phyloP scores from a whole-genome alignment of 2,888 invertebrate genomes.

The Acleris holmiana region DNA sequence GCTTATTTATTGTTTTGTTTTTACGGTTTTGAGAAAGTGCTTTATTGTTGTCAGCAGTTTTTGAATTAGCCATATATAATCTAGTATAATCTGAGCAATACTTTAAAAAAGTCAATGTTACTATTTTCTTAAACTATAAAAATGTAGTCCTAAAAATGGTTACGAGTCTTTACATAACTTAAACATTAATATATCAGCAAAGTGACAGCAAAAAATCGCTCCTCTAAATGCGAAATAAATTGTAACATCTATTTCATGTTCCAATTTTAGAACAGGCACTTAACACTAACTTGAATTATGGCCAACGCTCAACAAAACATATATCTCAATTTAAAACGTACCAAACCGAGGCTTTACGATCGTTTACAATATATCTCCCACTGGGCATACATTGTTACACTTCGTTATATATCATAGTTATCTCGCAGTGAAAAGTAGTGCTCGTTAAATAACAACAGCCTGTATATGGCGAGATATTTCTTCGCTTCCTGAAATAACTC shows the following conservation, averaged over 20 bases:
- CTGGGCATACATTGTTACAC: conserved; percentile 7
- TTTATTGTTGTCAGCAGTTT: conserved; percentile 18
- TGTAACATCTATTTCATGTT: background rate
- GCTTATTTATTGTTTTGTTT: conserved; percentile 32
- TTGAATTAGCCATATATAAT: conserved; percentile 2
- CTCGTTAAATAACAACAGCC: conserved; percentile 28
- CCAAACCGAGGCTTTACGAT: background rate
- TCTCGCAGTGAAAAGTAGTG: conserved; percentile 21
- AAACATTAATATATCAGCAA: no score
- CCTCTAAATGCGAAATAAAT: no score
- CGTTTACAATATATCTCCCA: conserved; percentile 5
- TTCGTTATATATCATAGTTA: conserved; percentile 12
- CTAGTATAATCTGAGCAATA: background rate
- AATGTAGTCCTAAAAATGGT: no score
- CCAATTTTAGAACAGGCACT: background rate
- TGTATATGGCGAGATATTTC: conserved; percentile 30
- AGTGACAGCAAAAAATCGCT: no score
- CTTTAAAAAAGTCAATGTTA: no score
- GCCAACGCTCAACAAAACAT: background rate
- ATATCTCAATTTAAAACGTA: background rate
- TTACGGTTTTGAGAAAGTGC: conserved; percentile 23
- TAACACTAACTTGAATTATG: conserved; percentile 2
- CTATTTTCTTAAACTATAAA: no score
- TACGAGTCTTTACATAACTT: no score
- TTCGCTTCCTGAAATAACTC: conserved; percentile 29